Evolutionary conservation across 2,797 vertebrate genomes (phyloP).

Genomic region (Vespertilio murinus): DNA sequence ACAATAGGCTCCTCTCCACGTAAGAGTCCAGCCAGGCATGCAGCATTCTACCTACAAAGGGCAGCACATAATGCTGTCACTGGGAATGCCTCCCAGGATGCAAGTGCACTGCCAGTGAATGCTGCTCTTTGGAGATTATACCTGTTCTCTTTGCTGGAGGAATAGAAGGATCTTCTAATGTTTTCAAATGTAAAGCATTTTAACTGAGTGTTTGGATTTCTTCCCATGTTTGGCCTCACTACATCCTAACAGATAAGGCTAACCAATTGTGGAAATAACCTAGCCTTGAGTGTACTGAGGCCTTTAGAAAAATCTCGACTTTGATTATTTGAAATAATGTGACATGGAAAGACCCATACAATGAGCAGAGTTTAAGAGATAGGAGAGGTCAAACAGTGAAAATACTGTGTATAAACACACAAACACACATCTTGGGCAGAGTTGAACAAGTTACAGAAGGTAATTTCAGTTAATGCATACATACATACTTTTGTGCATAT

Average conservation of each 20-base stretch:
- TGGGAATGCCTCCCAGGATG: not conserved
- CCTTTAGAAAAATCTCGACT: not conserved
- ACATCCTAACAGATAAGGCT: not conserved
- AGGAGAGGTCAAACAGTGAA: not conserved
- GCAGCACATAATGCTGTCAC: not conserved
- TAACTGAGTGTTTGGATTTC: not conserved
- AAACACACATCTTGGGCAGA: not conserved
- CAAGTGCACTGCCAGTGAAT: not conserved
- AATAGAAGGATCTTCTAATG: not conserved
- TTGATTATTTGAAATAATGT: constrained; percentile 3
- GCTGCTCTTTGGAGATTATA: not conserved
- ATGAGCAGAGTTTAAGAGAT: not conserved
- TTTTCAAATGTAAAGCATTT: not conserved
- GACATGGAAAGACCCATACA: not conserved
- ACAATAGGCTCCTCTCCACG: not conserved
- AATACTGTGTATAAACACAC: not conserved
- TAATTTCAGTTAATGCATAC: not conserved
- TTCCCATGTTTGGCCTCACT: not conserved
- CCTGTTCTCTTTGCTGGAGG: not conserved
- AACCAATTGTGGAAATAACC: not conserved
- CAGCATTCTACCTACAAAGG: not conserved
- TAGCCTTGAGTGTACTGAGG: not conserved
- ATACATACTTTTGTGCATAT: not conserved
- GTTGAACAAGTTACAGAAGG: not conserved
- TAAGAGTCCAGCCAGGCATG: not conserved